Evolutionary conservation across 2,797 vertebrate species (phyloP), one percentile per base, ranked within the genome.

Genomic region (Crax fasciolata): DNA sequence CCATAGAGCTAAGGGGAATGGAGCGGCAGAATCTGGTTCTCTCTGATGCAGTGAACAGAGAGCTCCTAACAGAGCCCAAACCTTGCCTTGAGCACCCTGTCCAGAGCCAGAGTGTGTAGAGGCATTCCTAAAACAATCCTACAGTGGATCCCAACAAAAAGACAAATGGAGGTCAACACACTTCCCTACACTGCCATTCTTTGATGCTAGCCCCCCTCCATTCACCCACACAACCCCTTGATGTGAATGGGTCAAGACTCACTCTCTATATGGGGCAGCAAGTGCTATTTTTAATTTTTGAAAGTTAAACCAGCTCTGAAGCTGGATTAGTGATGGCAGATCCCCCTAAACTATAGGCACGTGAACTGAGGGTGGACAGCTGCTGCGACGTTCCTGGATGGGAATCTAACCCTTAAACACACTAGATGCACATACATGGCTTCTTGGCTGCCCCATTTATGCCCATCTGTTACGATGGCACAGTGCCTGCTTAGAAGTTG

Each of bases 401-500:
- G 94, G 92, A 97, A 97, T 96, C 96, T 91, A 95, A 87, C 84
- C 87, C 92, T 89, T 96, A 92, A 97, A 97, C 87, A 68, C 90
- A 93, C 86, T 96, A 81, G 97, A 96, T 97, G 94, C 51, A 97
- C 95, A 97, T 95, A 95, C 92, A 94, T 71, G 91, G 95, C 82
- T 97, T 97, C 93, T 97, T 97, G 96, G 95, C 97, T 94, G 89
- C 92, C 94, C 97, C 95, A 89, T 95, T 94, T 92, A 94, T 91
- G 95, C 96, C 97, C 97, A 97, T 97, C 97, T 97, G 97, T 97
- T 96, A 91, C 0, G n/a, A 90, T 97, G 97, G 97, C 97, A 97
- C 91, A 25, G 90, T 97, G 97, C 97, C 97, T 97, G 72, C 86
- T 97, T 38, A 89, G 75, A 70, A 90, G 68, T 75, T 97, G 97